Conservation (phyloP, 1,140 invertebrate species). For the Drosophila insularis region DNA sequence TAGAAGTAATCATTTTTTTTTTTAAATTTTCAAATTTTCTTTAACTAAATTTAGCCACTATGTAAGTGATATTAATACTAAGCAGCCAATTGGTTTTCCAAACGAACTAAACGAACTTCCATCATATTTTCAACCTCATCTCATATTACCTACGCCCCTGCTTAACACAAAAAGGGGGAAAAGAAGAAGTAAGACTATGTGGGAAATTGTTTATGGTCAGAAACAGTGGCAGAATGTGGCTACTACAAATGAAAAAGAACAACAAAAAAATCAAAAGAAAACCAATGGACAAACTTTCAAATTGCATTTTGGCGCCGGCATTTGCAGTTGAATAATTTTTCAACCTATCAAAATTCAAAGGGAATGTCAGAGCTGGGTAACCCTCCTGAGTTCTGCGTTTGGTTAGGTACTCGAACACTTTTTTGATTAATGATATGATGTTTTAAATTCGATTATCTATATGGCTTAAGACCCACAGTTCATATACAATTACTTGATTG, state of each 20-base stretch:
- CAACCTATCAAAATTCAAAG: slow-evolving; percentile 37
- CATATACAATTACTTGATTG: slow-evolving; percentile 8
- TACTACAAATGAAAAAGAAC: not conserved
- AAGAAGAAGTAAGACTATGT: not conserved
- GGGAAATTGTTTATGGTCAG: not conserved
- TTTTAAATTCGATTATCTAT: slow-evolving; percentile 71
- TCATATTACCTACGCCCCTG: no score
- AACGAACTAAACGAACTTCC: no score
- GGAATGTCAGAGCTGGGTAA: not conserved
- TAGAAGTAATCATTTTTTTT: no score
- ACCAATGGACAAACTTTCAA: not conserved
- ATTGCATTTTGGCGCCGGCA: slow-evolving; percentile 73
- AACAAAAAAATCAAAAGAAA: not conserved
- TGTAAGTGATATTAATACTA: no score
- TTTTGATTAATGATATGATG: slow-evolving; percentile 70
- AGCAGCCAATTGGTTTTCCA: not conserved
- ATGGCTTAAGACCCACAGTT: slow-evolving; percentile 32
- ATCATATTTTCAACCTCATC: no score
- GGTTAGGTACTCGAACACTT: slow-evolving; percentile 29
- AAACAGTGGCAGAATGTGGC: slow-evolving; percentile 1
- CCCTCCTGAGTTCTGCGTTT: slow-evolving; percentile 13
- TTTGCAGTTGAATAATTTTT: slow-evolving; percentile 62
- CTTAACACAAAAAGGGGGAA: not conserved
- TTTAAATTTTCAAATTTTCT: not conserved
- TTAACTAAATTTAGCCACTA: not conserved